phyloP scores from a whole-genome alignment of 2,888 invertebrate species.

The Drosophila tripunctata region DNA sequence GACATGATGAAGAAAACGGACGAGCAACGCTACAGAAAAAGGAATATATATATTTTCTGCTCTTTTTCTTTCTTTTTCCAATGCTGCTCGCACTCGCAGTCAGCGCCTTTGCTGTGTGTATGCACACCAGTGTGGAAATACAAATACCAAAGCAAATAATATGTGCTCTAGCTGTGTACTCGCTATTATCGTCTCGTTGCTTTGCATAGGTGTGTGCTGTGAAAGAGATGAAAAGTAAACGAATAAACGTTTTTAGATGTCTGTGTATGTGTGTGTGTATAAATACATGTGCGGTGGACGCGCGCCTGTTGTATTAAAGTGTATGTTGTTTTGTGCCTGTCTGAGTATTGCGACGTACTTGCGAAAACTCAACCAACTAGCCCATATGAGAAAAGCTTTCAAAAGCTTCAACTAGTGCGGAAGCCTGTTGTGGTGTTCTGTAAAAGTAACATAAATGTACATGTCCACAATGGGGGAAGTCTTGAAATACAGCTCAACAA shows the following conservation, averaged over 20 bases:
- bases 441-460: slow-evolving; percentile 24
- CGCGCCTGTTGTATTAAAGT: slow-evolving; percentile 46
- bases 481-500: too few relatives aligned
- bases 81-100: slow-evolving; percentile 81
- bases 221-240: slow-evolving; percentile 60
- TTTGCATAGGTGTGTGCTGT: slow-evolving; percentile 49
- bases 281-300: slow-evolving; percentile 44
- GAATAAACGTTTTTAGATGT: slow-evolving; percentile 45
- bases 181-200: slow-evolving; percentile 57
- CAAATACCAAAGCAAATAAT: slow-evolving; percentile 47
- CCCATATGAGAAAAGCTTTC: slow-evolving; percentile 39
- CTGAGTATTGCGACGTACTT: slow-evolving; percentile 47
- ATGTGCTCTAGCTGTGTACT: slow-evolving; percentile 56
- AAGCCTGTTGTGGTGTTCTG: slow-evolving; percentile 19
- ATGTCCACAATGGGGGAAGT: slow-evolving; percentile 31
- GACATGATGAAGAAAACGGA: slow-evolving; percentile 82
- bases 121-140: slow-evolving; percentile 64
- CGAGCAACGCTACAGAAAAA: slow-evolving; percentile 81
- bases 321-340: slow-evolving; percentile 11
- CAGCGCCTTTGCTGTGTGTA: slow-evolving; percentile 57
- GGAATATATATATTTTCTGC: slow-evolving; percentile 80
- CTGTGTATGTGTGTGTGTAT: slow-evolving; percentile 27
- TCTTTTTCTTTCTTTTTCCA: slow-evolving; percentile 83
- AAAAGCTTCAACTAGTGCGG: slow-evolving; percentile 39
- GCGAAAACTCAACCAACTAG: slow-evolving; percentile 30